phyloP scores from a whole-genome alignment of 2,113 vertebrate species.

The Leptobrachium ailaonicum region DNA sequence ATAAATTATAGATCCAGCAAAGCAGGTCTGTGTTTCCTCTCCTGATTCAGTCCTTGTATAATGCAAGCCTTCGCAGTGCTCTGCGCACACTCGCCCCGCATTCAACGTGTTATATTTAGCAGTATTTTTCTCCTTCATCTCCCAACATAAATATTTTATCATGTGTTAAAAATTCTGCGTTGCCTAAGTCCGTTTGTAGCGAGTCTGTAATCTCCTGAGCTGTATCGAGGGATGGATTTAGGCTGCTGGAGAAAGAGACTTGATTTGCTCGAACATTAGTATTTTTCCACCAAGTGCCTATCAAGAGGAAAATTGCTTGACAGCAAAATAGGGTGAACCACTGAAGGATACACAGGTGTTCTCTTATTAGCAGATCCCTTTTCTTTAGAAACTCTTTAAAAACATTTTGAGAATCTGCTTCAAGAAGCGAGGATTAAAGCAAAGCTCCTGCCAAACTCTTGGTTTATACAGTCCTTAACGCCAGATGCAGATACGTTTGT shows the following conservation, averaged over 20 bases:
- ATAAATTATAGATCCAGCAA: too few relatives aligned
- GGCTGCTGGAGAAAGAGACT: background rate
- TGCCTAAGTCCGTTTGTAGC: constrained; percentile 24
- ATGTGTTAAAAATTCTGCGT: constrained; percentile 40
- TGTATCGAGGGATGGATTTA: background rate
- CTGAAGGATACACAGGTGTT: constrained; percentile 2
- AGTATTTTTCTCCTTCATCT: constrained; percentile 41
- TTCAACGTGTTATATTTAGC: constrained; percentile 23
- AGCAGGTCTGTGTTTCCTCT: background rate
- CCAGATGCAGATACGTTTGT: background rate
- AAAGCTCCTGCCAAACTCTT: background rate
- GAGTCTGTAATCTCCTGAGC: constrained; percentile 14
- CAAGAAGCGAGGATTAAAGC: background rate
- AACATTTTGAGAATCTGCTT: background rate
- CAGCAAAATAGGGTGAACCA: background rate
- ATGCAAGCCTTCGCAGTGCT: too few relatives aligned
- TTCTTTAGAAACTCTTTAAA: background rate
- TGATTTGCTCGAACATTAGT: background rate
- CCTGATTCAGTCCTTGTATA: background rate
- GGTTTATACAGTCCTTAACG: background rate
- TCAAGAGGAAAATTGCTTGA: background rate
- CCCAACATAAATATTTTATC: constrained; percentile 45
- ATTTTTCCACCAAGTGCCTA: background rate
- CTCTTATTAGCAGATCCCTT: background rate
- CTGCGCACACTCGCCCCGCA: background rate